phyloP scores from a whole-genome alignment of 1,140 invertebrate genomes.

The Melipona quadrifasciata region DNA sequence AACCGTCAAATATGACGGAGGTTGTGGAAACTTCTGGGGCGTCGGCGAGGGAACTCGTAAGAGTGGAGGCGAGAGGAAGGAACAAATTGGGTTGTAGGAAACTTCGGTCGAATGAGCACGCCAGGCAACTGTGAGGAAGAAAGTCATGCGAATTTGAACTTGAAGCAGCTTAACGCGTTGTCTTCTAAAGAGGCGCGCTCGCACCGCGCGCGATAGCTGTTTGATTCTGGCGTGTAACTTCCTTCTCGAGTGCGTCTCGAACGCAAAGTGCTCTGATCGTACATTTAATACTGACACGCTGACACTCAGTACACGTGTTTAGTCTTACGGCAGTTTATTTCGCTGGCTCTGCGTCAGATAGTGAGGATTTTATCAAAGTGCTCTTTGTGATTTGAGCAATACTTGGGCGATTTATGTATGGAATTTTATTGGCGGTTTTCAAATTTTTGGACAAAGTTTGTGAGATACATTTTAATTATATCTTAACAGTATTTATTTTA shows the following conservation, averaged over 20 bases:
- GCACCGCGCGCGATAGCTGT: background rate
- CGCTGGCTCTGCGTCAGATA: constrained; percentile 1
- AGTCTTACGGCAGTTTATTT: background rate
- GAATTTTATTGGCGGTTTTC: background rate
- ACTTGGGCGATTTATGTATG: background rate
- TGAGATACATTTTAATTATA: background rate
- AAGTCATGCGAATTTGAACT: constrained; percentile 2
- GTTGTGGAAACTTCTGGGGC: background rate
- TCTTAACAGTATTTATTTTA: background rate
- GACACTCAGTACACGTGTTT: background rate
- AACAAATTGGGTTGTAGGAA: background rate
- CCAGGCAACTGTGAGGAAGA: background rate
- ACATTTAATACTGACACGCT: background rate
- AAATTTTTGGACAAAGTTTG: background rate
- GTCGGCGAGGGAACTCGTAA: background rate
- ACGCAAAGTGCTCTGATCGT: constrained; percentile 28
- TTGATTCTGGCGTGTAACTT: constrained; percentile 25
- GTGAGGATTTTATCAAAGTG: background rate
- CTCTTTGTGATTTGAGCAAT: background rate
- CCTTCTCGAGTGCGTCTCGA: background rate
- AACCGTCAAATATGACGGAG: background rate
- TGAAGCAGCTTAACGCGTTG: constrained; percentile 10
- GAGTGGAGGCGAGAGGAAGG: background rate
- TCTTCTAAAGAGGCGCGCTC: constrained; percentile 2
- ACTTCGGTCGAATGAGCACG: background rate